Evolutionary conservation across 2,888 invertebrate genomes (phyloP), one percentile per base, ranked within the genome.

Genomic region (Drosophila differens): DNA sequence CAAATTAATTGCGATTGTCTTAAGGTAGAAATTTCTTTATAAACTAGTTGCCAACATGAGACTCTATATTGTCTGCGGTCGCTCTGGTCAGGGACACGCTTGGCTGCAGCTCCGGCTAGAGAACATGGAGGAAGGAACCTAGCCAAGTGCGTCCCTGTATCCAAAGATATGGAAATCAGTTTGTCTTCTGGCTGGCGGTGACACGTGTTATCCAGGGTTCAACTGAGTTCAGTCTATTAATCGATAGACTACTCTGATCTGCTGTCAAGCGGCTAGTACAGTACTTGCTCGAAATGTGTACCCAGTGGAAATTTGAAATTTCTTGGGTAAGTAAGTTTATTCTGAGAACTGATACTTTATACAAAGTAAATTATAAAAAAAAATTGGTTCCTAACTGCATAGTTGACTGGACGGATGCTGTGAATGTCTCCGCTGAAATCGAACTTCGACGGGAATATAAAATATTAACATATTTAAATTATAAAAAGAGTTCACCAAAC

Each of bases 221-320:
- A 85, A 79, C 59, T 4, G 81, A 89, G 85, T 89, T 85, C 85
- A 85, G 57, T 53, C 74, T 68, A 89, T 85, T 83, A 89, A 86
- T 86, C 85, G 88, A 86, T 86, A 81, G 65, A 70, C 54, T 63
- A 69, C 70, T 69, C 74, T 68, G 69, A 61, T 77, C 59, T 12
- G 58, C 61, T 30, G 14, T 16, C 25, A 14, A 54, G 35, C 32
- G 30, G 71, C 70, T 54, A 58, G 52, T 67, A 57, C 58, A 58
- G 44, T 44, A 10, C 10, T 22, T 16, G 0, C 6, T 44, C 6
- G 10, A n/a, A 32, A 44, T 30, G 10, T 41, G 5, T 16, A 51
- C 32, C 19, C 32, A 16, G 0, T n/a, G 1, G 25, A 39, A 52
- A 7, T 2, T 2, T 4, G 4, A 33, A 5, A 9, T 53, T 22